Percentiles rank a stretch among this genome's conserved stretches.
These are phyloP conservation scores for Ceratosolen solmsi DNA, from an alignment of 1,140 invertebrate genomes.

Conservation along the genomic window DNA sequence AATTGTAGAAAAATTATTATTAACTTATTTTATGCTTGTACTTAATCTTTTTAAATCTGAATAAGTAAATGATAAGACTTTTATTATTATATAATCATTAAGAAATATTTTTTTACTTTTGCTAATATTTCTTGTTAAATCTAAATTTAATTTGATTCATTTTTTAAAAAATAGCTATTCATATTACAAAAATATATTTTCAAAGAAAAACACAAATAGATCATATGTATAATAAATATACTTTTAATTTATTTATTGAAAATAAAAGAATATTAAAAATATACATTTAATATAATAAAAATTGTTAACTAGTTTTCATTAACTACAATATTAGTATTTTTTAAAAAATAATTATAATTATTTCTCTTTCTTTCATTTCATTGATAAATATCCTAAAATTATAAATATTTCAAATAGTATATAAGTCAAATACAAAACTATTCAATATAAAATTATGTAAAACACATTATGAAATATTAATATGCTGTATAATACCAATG, in stretches of 20 bases:
- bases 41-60: neutral
- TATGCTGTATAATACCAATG: too few relatives aligned
- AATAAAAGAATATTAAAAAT: too few relatives aligned
- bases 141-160: neutral
- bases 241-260: too few relatives aligned
- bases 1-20: slow-evolving; percentile 53
- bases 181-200: neutral
- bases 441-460: too few relatives aligned
- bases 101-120: neutral
- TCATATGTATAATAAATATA: neutral
- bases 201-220: neutral
- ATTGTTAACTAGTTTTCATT: neutral
- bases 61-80: too few relatives aligned
- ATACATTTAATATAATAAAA: neutral
- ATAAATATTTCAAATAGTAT: too few relatives aligned
- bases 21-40: slow-evolving; percentile 25
- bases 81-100: neutral
- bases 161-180: neutral
- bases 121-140: neutral
- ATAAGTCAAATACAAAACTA: too few relatives aligned
- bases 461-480: too few relatives aligned
- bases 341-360: too few relatives aligned
- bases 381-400: too few relatives aligned
- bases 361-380: too few relatives aligned
- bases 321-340: too few relatives aligned